Evolutionary conservation across 1,140 invertebrate species (phyloP).

Genomic region (Brevipalpus yothersi): DNA sequence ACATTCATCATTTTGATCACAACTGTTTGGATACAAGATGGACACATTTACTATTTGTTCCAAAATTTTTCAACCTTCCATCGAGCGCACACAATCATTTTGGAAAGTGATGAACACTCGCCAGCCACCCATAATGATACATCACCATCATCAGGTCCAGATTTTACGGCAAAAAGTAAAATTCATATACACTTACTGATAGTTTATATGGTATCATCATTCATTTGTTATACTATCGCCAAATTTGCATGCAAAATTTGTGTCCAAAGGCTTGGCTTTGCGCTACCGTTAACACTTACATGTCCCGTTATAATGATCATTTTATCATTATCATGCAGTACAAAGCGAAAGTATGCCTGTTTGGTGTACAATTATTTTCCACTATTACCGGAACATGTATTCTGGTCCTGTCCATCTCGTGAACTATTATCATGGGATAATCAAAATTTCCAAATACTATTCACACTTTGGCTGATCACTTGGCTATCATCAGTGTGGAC

Average conservation of each 20-base stretch:
- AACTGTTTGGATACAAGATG: conserved; percentile 33
- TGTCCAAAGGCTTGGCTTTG: conserved; percentile 81
- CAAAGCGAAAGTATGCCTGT: conserved; percentile 54
- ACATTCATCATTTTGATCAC: conserved; percentile 27
- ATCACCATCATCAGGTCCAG: neutral
- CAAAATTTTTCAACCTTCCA: conserved; percentile 11
- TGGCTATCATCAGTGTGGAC: conserved; percentile 61
- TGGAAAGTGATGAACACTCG: neutral
- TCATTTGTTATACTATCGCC: conserved; percentile 66
- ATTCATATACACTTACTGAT: conserved; percentile 44
- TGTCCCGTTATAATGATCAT: neutral
- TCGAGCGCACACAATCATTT: conserved; percentile 9
- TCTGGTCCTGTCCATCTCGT: conserved; percentile 48
- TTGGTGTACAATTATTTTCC: conserved; percentile 66
- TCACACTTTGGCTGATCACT: conserved; percentile 22
- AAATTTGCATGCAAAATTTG: conserved; percentile 90
- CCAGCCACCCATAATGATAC: conserved; percentile 2
- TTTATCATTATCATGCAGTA: conserved; percentile 53
- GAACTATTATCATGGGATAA: conserved; percentile 31
- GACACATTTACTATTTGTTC: conserved; percentile 5
- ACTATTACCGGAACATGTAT: conserved; percentile 57
- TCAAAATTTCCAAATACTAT: conserved; percentile 11
- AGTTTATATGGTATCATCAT: conserved; percentile 53
- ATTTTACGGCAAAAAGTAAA: conserved; percentile 4
- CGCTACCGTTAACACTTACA: conserved; percentile 62